A percentile compares a stretch with the other conserved stretches of the same genome.
These are phyloP conservation scores for Lithobates sylvaticus DNA, from an alignment of 2,797 vertebrate genomes.

Conservation along the genomic window DNA sequence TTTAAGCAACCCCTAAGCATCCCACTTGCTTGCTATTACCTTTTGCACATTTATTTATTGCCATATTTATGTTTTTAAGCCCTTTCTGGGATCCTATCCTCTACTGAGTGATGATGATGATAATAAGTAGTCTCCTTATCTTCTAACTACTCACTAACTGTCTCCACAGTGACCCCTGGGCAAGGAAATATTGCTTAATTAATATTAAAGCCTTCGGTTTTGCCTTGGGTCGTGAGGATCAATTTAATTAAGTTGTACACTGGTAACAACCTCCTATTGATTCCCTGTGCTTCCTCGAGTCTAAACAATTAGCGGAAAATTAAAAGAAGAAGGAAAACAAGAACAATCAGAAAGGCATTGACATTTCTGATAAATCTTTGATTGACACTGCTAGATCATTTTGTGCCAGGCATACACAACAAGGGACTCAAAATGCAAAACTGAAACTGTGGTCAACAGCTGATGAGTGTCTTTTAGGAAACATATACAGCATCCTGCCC, in stretches of 20 bases:
- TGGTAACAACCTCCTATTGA: slow-evolving; percentile 48
- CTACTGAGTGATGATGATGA: not conserved
- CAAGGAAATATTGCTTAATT: slow-evolving; percentile 40
- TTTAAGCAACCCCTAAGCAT: too few relatives aligned
- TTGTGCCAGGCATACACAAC: too few relatives aligned
- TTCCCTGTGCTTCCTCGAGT: slow-evolving; percentile 4
- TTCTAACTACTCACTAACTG: not conserved
- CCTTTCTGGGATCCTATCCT: not conserved
- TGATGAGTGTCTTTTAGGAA: too few relatives aligned
- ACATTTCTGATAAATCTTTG: slow-evolving; percentile 1
- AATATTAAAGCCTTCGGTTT: slow-evolving; percentile 28
- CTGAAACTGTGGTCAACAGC: too few relatives aligned
- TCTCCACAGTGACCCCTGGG: slow-evolving; percentile 6
- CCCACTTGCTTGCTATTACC: too few relatives aligned
- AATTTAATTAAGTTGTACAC: slow-evolving; percentile 51
- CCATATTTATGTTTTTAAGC: not conserved
- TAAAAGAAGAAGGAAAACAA: not conserved
- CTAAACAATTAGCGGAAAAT: slow-evolving; percentile 38
- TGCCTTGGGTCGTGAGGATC: slow-evolving; percentile 19
- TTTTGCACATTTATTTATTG: too few relatives aligned
- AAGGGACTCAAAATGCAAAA: too few relatives aligned
- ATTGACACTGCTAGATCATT: too few relatives aligned
- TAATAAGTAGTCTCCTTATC: not conserved
- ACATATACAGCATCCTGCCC: too few relatives aligned
- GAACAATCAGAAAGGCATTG: slow-evolving; percentile 6